These are phyloP conservation scores for Melinaea menophilus DNA, from an alignment of 2,888 invertebrate genomes.

Conservation along the genomic window DNA sequence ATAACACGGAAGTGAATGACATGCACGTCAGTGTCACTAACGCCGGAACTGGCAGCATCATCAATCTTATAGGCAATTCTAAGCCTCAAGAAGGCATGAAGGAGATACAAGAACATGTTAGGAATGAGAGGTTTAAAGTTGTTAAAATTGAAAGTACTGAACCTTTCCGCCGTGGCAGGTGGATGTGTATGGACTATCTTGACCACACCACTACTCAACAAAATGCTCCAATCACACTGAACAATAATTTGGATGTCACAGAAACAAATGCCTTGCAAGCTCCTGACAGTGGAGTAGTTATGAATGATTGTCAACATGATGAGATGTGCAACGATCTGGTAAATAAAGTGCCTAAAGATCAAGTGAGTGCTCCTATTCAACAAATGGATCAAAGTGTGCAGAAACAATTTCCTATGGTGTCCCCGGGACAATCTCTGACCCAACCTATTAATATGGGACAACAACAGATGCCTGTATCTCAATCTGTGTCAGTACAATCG, in stretches of 20 bases:
- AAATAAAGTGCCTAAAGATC: constrained; percentile 72
- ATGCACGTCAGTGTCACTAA: constrained; percentile 81
- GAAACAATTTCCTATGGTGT: constrained; percentile 74
- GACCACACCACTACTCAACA: constrained; percentile 85
- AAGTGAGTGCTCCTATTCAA: constrained; percentile 67
- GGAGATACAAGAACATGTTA: constrained; percentile 84
- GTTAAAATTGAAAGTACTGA: constrained; percentile 98
- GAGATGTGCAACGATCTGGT: constrained; percentile 71
- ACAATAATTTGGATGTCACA: constrained; percentile 69
- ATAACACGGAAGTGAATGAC: constrained; percentile 75
- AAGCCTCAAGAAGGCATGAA: constrained; percentile 77
- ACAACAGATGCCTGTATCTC: constrained; percentile 68
- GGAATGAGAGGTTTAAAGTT: constrained; percentile 93
- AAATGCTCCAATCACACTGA: constrained; percentile 69
- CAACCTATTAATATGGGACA: constrained; percentile 70
- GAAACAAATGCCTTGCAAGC: constrained; percentile 64
- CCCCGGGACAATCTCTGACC: constrained; percentile 73
- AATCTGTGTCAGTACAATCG: constrained; percentile 71
- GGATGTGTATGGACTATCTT: constrained; percentile 96
- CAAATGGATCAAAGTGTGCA: constrained; percentile 72
- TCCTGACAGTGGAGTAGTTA: constrained; percentile 74
- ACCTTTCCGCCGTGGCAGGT: constrained; percentile 93
- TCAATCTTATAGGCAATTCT: constrained; percentile 76
- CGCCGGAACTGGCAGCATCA: constrained; percentile 80
- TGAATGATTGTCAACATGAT: constrained; percentile 74